Conservation (phyloP, 1,140 invertebrate species). For the Maconellicoccus hirsutus region DNA sequence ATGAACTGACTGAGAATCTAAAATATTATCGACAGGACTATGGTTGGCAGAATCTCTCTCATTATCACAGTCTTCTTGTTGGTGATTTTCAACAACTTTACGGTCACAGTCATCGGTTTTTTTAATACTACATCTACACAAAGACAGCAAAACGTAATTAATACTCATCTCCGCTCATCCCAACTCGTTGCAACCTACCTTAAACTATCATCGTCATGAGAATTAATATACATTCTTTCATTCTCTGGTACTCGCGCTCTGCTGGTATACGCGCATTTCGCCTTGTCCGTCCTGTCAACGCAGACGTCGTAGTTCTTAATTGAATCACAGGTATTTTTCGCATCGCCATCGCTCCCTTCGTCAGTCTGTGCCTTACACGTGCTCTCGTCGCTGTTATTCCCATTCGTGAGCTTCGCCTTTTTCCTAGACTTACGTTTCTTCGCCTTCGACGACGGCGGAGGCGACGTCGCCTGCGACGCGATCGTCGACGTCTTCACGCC, state of each 20-base stretch:
- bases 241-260: neutral
- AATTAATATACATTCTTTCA: neutral
- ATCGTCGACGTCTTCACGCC: neutral
- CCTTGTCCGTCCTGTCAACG: neutral
- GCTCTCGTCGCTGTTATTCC: neutral
- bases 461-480: neutral
- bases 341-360: neutral
- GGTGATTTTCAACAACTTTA: conserved; percentile 18
- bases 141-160: neutral
- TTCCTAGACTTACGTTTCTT: neutral
- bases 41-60: conserved; percentile 53
- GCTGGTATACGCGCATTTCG: neutral
- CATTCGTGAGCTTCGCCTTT: neutral
- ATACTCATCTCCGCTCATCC: too few species aligned
- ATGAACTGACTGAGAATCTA: conserved; percentile 43
- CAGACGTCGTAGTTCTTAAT: neutral
- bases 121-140: neutral
- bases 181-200: neutral
- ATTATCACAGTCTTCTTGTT: conserved; percentile 16
- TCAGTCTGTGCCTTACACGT: neutral
- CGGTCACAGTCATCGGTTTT: neutral
- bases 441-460: neutral
- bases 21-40: conserved; percentile 51
- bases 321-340: conserved; percentile 13
- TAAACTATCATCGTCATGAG: neutral